Evolutionary conservation across 2,888 invertebrate genomes (phyloP), one percentile per base, ranked within the genome.

Genomic region (Lumbricus terrestris): DNA sequence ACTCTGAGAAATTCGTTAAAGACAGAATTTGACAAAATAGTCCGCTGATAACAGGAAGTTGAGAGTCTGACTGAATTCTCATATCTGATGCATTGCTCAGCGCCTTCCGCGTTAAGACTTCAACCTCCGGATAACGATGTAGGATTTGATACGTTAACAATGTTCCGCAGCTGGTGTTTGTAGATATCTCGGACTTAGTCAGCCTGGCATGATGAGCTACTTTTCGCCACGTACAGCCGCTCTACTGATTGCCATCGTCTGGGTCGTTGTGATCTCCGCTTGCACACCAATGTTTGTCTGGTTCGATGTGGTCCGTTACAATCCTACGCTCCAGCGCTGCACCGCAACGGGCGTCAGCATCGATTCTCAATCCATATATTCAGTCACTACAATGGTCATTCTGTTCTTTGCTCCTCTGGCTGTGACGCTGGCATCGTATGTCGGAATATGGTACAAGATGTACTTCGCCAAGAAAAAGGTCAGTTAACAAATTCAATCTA

Each of bases 391-490:
- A 8, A 34, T 13, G 35, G 23, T 85, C 34, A 0, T 8, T 18
- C 85, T 85, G 35, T 85, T 85, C 85, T 85, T 13, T 18, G 34
- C 16, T 35, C 85, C 85, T 34, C 85, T 85, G 35, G 85, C 37
- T 15, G 85, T 85, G 34, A 85, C 85, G 35, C 37, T 85, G 29
- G 85, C 85, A 18, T 85, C 85, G 20, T 85, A 85, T 35, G 34
- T 85, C 85, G 37, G 37, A 37, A 85, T 85, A 18, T 85, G 85
- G 85, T 85, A 85, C 85, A 37, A 35, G 85, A 15, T 85, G 85
- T 37, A 85, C 35, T 85, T 85, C 34, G 34, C 85, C 16, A 34
- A 37, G 85, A 85, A 37, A 34, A 85, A 85, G 35, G 85, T 85
- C n/a, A 15, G 85, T 69, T 29, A 8, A 38, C 38, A 13, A 5